Percentiles rank a stretch among this genome's conserved stretches.
These are phyloP conservation scores for Papilio glaucus DNA, from an alignment of 1,140 invertebrate species.

Conservation along the genomic window DNA sequence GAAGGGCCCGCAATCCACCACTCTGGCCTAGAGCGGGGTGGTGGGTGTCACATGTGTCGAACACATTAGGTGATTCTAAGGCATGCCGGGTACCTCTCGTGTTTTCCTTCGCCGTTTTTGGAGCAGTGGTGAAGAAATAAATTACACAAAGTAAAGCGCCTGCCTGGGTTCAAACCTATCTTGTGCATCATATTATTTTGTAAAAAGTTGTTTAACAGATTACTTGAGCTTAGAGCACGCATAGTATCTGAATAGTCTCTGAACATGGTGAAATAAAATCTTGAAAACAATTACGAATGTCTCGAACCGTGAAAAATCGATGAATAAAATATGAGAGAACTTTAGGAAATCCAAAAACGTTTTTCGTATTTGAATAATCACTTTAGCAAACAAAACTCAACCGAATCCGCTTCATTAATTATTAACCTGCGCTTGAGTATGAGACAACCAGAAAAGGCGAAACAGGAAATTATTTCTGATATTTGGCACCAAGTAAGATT, in stretches of 20 bases:
- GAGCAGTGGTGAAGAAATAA: too few relatives aligned
- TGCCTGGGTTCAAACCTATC: too few relatives aligned
- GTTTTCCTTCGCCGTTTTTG: too few relatives aligned
- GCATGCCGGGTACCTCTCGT: too few relatives aligned
- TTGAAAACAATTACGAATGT: conserved; percentile 74
- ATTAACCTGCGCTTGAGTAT: conserved; percentile 75
- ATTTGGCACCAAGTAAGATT: background rate
- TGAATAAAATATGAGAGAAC: conserved; percentile 83
- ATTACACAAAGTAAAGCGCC: too few relatives aligned
- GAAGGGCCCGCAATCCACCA: too few relatives aligned
- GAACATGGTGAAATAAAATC: conserved; percentile 49
- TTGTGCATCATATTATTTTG: too few relatives aligned
- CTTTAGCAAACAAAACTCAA: conserved; percentile 81
- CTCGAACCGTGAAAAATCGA: conserved; percentile 76
- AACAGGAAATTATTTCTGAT: conserved; percentile 15
- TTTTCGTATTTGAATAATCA: conserved; percentile 83
- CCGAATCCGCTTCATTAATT: conserved; percentile 79
- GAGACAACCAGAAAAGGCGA: conserved; percentile 57
- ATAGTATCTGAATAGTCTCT: too few relatives aligned
- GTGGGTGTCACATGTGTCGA: too few relatives aligned
- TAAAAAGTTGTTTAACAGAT: background rate
- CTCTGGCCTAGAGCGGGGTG: too few relatives aligned
- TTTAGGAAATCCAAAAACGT: conserved; percentile 79
- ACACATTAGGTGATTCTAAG: too few relatives aligned
- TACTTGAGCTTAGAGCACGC: background rate